A percentile compares a stretch with the other conserved stretches of the same genome.
phyloP scores from a whole-genome alignment of 2,797 vertebrate genomes.

The Microctenopoma stevenorrisi region DNA sequence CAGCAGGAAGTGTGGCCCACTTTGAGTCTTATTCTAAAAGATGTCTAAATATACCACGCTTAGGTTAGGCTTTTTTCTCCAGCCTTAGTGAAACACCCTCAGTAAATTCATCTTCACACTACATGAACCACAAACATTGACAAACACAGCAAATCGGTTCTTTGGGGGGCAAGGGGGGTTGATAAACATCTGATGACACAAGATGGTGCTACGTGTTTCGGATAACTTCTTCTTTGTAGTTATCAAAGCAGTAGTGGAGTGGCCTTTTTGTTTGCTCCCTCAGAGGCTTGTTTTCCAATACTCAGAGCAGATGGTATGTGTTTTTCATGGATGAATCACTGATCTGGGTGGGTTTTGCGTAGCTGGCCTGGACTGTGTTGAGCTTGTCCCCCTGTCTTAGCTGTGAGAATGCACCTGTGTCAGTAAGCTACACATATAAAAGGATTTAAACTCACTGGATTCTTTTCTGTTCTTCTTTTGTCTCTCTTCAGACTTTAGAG shows the following conservation, averaged over 20 bases:
- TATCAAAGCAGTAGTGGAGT: conserved; percentile 71
- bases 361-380: conserved; percentile 39
- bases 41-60: conserved; percentile 55
- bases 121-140: conserved; percentile 36
- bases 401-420: conserved; percentile 47
- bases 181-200: conserved; percentile 68
- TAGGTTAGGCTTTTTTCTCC: conserved; percentile 3
- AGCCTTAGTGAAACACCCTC: conserved; percentile 23
- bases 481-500: conserved; percentile 80
- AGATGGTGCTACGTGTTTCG: conserved; percentile 61
- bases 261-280: conserved; percentile 72
- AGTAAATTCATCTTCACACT: conserved; percentile 35
- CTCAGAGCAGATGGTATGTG: conserved; percentile 77
- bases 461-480: neutral
- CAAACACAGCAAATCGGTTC: conserved; percentile 48
- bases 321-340: conserved; percentile 73
- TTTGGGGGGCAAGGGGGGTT: conserved; percentile 13
- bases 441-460: conserved; percentile 31
- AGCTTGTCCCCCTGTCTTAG: conserved; percentile 31
- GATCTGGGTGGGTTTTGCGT: conserved; percentile 57
- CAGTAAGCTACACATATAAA: neutral
- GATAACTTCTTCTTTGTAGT: conserved; percentile 55
- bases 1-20: conserved; percentile 39
- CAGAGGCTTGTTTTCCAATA: conserved; percentile 72
- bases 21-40: conserved; percentile 38